These are phyloP conservation scores for Phyllotreta cruciferae DNA, from an alignment of 2,888 invertebrate species.

Conservation along the genomic window DNA sequence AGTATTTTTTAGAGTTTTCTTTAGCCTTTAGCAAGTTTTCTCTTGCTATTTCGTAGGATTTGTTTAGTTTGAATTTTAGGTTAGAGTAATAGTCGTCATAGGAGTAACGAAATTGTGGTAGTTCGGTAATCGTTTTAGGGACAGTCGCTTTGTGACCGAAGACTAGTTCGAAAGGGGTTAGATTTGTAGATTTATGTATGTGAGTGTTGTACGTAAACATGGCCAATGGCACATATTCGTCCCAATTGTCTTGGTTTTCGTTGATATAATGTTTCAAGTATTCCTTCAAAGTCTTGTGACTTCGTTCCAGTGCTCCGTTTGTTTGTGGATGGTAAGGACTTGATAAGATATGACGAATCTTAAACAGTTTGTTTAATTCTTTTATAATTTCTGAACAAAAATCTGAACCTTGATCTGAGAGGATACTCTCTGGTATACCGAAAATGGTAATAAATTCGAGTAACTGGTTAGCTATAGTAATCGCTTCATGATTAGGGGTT, in stretches of 20 bases:
- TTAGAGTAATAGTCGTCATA: constrained; percentile 43
- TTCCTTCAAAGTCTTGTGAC: too few species aligned
- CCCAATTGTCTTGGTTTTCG: constrained; percentile 49
- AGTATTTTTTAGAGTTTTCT: constrained; percentile 47
- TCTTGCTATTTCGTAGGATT: constrained; percentile 42
- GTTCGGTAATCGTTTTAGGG: constrained; percentile 42
- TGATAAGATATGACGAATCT: constrained; percentile 47
- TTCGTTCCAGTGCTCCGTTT: too few species aligned
- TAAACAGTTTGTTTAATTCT: constrained; percentile 48
- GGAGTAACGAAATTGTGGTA: constrained; percentile 32
- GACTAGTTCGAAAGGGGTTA: constrained; percentile 52
- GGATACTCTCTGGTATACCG: constrained; percentile 52
- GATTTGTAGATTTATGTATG: constrained; percentile 49
- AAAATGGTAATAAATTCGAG: constrained; percentile 51
- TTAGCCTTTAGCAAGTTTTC: constrained; percentile 45
- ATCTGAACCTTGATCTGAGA: constrained; percentile 55
- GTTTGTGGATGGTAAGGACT: constrained; percentile 52
- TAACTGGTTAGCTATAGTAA: constrained; percentile 49
- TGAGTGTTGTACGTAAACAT: constrained; percentile 51
- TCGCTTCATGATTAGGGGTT: constrained; percentile 47
- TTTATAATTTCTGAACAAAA: constrained; percentile 52
- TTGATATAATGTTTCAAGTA: too few species aligned
- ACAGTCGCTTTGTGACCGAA: constrained; percentile 51
- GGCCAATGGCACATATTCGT: constrained; percentile 46
- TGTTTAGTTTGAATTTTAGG: constrained; percentile 44